Conservation (phyloP, 2,113 vertebrate genomes). For the Lepus europaeus region DNA sequence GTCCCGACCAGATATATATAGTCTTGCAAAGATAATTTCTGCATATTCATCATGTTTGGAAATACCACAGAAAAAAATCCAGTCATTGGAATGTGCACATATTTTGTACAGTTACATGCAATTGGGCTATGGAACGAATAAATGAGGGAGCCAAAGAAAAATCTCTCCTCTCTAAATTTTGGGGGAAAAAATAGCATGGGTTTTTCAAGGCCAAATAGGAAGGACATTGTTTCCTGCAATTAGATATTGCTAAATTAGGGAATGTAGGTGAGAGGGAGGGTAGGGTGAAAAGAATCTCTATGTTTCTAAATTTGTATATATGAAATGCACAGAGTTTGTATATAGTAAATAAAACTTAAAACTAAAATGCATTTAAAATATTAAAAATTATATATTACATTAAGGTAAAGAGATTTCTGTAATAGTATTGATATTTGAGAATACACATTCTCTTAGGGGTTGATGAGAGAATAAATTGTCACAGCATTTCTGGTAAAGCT, state of each 20-base stretch:
- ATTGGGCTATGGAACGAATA: not conserved
- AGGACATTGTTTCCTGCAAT: not conserved
- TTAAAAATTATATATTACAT: not conserved
- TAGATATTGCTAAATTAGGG: not conserved
- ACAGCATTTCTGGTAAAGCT: not conserved
- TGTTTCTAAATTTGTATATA: too few species aligned
- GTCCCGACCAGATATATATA: not conserved
- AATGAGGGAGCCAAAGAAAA: not conserved
- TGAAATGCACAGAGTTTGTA: too few species aligned
- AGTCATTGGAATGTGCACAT: not conserved
- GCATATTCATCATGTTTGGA: not conserved
- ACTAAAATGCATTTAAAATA: too few species aligned
- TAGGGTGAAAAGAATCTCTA: too few species aligned
- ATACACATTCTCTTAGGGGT: not conserved
- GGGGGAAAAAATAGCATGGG: not conserved
- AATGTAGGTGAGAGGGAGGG: too few species aligned
- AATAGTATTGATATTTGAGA: not conserved
- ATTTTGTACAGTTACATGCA: not conserved
- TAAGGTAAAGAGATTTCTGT: not conserved
- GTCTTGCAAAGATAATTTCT: not conserved
- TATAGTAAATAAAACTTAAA: too few species aligned
- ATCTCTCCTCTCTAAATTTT: not conserved
- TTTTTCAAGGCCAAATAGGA: conserved; percentile 40
- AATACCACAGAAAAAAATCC: not conserved
- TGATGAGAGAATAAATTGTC: not conserved